Conservation (phyloP, 2,888 invertebrate genomes). For the Nudaria mundana region DNA sequence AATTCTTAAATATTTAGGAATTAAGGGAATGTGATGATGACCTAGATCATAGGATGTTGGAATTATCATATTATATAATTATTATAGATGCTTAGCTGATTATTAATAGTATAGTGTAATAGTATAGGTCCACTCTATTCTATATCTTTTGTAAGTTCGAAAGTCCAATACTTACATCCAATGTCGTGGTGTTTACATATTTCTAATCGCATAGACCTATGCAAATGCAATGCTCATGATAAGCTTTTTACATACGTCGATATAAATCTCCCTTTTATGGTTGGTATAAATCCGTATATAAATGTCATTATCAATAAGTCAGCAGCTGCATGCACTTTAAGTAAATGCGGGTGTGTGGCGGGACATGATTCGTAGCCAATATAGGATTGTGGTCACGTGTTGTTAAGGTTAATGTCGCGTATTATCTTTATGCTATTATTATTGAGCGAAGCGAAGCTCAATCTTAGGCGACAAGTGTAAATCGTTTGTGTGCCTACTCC, state of each 20-base stretch:
- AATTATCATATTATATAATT: too few relatives aligned
- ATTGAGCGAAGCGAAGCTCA: too few relatives aligned
- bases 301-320: slow-evolving; percentile 10
- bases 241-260: slow-evolving; percentile 18
- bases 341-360: slow-evolving; percentile 17
- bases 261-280: slow-evolving; percentile 21
- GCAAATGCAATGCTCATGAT: slow-evolving; percentile 17
- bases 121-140: too few relatives aligned
- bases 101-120: too few relatives aligned
- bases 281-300: slow-evolving; percentile 18
- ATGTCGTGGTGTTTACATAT: slow-evolving; percentile 6
- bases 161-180: neutral
- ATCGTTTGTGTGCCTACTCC: too few relatives aligned
- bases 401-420: too few relatives aligned
- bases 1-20: too few relatives aligned
- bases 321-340: slow-evolving; percentile 7
- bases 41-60: too few relatives aligned
- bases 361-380: slow-evolving; percentile 14
- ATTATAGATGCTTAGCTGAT: too few relatives aligned
- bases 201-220: slow-evolving; percentile 11
- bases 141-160: neutral
- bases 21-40: too few relatives aligned
- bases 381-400: neutral
- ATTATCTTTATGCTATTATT: too few relatives aligned
- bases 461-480: too few relatives aligned